These are phyloP conservation scores for Orchesella flavescens DNA, from an alignment of 2,888 invertebrate species.

Conservation along the genomic window DNA sequence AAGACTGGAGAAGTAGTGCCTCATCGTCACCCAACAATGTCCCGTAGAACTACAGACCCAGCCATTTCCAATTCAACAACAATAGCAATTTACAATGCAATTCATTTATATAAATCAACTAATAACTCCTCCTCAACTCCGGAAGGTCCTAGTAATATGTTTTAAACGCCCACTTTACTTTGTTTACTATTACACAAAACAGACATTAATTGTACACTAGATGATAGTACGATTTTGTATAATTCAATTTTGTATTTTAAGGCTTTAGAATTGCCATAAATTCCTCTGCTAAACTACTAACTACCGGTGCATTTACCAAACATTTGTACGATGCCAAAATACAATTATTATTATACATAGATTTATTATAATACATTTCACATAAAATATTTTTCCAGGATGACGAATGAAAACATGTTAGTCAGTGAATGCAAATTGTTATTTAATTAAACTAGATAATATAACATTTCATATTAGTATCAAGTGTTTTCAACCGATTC, in stretches of 20 bases:
- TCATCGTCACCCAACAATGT: constrained; percentile 54
- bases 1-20: constrained; percentile 69
- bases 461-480: background rate
- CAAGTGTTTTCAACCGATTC: background rate
- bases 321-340: constrained; percentile 26
- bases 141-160: background rate
- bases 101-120: constrained; percentile 27
- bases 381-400: background rate
- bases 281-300: background rate
- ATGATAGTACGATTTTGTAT: too few relatives aligned
- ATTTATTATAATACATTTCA: background rate
- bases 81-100: constrained; percentile 28
- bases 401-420: constrained; percentile 1
- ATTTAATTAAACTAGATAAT: background rate
- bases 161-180: background rate
- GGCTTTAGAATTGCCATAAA: constrained; percentile 10
- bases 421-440: constrained; percentile 8
- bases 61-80: constrained; percentile 14
- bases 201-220: too few relatives aligned
- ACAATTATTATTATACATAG: too few relatives aligned
- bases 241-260: too few relatives aligned
- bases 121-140: background rate
- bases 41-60: constrained; percentile 45
- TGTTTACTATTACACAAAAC: constrained; percentile 9
- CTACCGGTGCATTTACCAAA: constrained; percentile 30